A percentile compares a stretch with the other conserved stretches of the same genome.
Evolutionary conservation across 1,140 invertebrate species (phyloP).

Genomic region (Drosophila gunungcola): DNA sequence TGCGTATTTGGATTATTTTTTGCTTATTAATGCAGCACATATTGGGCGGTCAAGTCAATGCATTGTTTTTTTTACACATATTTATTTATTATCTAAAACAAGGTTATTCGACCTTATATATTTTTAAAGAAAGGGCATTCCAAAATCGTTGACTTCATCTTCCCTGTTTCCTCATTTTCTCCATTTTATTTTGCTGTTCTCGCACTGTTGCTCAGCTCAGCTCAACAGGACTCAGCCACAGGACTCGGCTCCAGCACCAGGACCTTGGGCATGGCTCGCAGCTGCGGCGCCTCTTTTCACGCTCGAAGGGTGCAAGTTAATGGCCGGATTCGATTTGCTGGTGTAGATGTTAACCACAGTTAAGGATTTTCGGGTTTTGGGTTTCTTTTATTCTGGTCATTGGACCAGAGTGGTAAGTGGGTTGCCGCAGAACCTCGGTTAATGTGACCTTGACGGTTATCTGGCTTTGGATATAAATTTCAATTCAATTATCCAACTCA

Average conservation of each 20-base stretch:
- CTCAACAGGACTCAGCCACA: slow-evolving; percentile 22
- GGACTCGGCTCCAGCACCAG: slow-evolving; percentile 19
- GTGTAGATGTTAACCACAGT: slow-evolving; percentile 54
- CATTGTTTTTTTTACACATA: no score
- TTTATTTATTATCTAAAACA: no score
- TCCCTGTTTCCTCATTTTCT: slow-evolving; percentile 1
- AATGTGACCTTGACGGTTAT: slow-evolving; percentile 42
- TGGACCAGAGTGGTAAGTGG: background rate
- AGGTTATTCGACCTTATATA: no score
- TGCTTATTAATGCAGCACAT: no score
- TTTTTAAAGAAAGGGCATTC: slow-evolving; percentile 15
- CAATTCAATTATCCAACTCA: slow-evolving; percentile 29
- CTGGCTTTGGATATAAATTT: slow-evolving; percentile 20
- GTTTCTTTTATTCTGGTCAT: slow-evolving; percentile 25
- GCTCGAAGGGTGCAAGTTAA: slow-evolving; percentile 56
- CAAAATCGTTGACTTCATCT: background rate
- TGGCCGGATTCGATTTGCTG: slow-evolving; percentile 54
- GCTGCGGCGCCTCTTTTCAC: slow-evolving; percentile 55
- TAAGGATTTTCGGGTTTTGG: slow-evolving; percentile 37
- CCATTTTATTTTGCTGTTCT: slow-evolving; percentile 35
- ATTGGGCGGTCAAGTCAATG: no score
- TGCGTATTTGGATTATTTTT: no score
- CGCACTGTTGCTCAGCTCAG: slow-evolving; percentile 50
- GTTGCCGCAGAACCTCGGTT: slow-evolving; percentile 25
- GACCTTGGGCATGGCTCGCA: slow-evolving; percentile 27